These are phyloP conservation scores for Amiota minor DNA, from an alignment of 2,888 invertebrate genomes.

Conservation along the genomic window DNA sequence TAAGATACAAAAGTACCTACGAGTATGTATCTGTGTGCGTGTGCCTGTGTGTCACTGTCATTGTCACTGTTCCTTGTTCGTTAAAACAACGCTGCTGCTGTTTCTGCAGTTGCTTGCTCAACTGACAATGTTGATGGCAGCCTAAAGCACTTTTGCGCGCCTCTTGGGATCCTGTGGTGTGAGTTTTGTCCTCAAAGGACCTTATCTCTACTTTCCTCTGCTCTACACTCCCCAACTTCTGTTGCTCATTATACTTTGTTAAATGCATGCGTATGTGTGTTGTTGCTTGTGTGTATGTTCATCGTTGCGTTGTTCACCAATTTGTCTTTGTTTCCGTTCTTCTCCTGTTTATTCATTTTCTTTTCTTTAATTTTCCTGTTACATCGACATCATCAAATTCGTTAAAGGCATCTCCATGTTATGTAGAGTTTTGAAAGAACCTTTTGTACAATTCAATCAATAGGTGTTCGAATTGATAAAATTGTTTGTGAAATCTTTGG, in stretches of 20 bases:
- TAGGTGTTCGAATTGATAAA: no score
- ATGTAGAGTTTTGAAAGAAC: no score
- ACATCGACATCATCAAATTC: neutral
- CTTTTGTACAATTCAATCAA: no score
- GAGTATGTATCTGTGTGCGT: constrained; percentile 37
- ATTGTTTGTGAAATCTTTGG: no score
- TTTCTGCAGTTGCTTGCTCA: neutral
- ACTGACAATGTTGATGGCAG: neutral
- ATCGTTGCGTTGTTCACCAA: constrained; percentile 46
- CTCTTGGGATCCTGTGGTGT: neutral
- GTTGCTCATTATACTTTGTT: constrained; percentile 55
- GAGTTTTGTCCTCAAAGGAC: constrained; percentile 2
- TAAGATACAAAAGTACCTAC: neutral
- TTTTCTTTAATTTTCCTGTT: constrained; percentile 27
- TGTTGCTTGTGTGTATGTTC: constrained; percentile 33
- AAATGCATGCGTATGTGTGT: constrained; percentile 38
- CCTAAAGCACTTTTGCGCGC: constrained; percentile 4
- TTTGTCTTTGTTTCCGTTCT: constrained; percentile 43
- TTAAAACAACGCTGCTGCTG: constrained; percentile 2
- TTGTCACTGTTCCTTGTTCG: neutral
- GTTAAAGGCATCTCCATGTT: no score
- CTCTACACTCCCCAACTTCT: constrained; percentile 23
- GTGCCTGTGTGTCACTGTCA: constrained; percentile 8
- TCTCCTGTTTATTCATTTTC: neutral
- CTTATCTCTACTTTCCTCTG: neutral